Evolutionary conservation across 2,113 vertebrate genomes (phyloP), one percentile per base, ranked within the genome.

Genomic region (Acanthochromis polyacanthus): DNA sequence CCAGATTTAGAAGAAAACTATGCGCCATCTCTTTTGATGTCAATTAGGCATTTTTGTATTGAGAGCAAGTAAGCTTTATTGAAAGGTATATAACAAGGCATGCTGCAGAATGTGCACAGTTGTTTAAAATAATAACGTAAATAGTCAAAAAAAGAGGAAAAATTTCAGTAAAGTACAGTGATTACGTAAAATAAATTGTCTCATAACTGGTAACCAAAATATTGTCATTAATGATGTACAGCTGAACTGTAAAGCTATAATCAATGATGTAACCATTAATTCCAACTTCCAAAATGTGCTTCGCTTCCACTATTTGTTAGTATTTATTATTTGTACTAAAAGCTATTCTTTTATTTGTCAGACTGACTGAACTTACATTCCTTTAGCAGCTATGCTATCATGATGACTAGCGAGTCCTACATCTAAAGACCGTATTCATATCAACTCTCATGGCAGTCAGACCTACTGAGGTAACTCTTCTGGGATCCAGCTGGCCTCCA

Each of bases 401-500:
- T 57, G 60, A 78, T 90, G 77, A 66, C 56, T 72, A 51, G 74
- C 78, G 82, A 81, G 71, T 83, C 61, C 36, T 40, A 70, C 68
- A 70, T 71, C 40, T 83, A 76, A 84, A 89, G 71, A 80, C 61
- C 16, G 56, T 78, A 83, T 90, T 85, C 89, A 72, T 86, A 53
- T 53, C 80, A 56, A 80, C 81, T 91, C 80, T 88, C 88, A 64
- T 77, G 84, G 88, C 84, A 91, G 80, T 79, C 38, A 36, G 83
- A 90, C 87, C 84, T 82, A 78, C 50, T 38, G 81, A 89, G 78
- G 88, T 85, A 85, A 73, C 83, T 88, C 84, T 84, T 86, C 60
- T 2, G 36, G 85, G 85, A 85, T 86, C 79, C 80, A 86, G 67
- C 86, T 88, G 76, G 69, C 83, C 88, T 71, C 73, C 69, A 77